phyloP scores from a whole-genome alignment of 2,888 invertebrate species.

The Pterobdella sp. region DNA sequence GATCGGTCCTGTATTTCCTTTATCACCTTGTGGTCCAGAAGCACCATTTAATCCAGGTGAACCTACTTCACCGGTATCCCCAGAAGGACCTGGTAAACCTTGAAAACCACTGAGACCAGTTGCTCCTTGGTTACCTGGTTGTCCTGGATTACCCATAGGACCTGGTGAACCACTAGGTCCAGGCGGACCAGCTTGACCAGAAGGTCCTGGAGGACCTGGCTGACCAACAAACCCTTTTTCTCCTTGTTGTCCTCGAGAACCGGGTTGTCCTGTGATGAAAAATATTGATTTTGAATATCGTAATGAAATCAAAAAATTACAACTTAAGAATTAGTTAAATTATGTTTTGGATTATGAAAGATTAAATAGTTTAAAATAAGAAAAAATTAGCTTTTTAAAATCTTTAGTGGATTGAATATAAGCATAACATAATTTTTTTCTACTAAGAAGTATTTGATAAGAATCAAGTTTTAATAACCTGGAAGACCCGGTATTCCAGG shows the following conservation, averaged over 20 bases:
- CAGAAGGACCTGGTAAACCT: constrained; percentile 37
- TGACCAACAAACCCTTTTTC: constrained; percentile 47
- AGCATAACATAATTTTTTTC: too few species aligned
- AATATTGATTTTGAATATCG: not conserved
- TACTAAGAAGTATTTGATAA: too few species aligned
- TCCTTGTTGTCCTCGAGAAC: constrained; percentile 26
- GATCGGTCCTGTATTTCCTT: constrained; percentile 15
- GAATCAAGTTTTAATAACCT: not conserved
- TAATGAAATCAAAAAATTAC: not conserved
- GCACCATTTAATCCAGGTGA: constrained; percentile 27
- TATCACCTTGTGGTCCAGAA: constrained; percentile 37
- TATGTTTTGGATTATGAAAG: too few species aligned
- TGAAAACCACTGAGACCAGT: constrained; percentile 36
- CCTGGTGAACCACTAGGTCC: constrained; percentile 32
- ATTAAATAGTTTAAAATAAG: too few species aligned
- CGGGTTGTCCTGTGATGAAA: not conserved
- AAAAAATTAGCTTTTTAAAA: too few species aligned
- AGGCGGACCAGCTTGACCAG: constrained; percentile 28
- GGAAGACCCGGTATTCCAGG: not conserved
- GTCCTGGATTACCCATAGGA: constrained; percentile 28
- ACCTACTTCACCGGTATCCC: constrained; percentile 32
- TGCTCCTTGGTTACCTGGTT: constrained; percentile 37
- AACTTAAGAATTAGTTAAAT: not conserved
- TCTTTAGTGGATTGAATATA: too few species aligned
- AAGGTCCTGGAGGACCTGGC: constrained; percentile 16